Percentiles rank a stretch among this genome's conserved stretches.
Conservation (phyloP, 2,113 vertebrate species). For the Dicaeum eximium region DNA sequence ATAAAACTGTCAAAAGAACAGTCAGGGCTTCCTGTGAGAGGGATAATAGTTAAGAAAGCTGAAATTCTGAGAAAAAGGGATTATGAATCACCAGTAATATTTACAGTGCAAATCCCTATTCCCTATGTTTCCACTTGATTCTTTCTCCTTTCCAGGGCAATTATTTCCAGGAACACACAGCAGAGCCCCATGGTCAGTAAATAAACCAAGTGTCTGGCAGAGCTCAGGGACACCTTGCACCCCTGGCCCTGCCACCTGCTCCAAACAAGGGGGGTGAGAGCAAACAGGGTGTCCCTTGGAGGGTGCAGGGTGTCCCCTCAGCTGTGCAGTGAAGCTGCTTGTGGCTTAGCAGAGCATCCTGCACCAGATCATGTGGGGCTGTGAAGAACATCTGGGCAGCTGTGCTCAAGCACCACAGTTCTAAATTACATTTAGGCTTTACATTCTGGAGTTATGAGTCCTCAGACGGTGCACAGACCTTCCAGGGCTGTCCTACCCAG, state of each 20-base stretch:
- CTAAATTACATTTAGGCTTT: background rate
- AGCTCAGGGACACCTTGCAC: background rate
- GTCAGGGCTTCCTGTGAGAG: background rate
- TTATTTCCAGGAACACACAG: background rate
- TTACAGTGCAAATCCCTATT: background rate
- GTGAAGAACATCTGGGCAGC: background rate
- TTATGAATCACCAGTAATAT: slow-evolving; percentile 46
- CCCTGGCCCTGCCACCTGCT: background rate
- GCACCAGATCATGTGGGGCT: background rate
- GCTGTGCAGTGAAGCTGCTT: background rate
- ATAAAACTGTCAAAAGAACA: slow-evolving; percentile 49
- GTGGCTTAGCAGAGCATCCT: background rate
- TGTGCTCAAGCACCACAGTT: background rate
- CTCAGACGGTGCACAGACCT: background rate
- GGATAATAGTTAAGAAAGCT: slow-evolving; percentile 51
- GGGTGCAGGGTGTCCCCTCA: background rate
- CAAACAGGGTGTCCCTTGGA: background rate
- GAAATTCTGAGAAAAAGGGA: slow-evolving; percentile 25
- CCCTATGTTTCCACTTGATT: background rate
- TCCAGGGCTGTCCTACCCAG: background rate
- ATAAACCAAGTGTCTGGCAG: background rate
- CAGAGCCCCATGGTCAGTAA: background rate
- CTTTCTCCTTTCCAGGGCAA: background rate
- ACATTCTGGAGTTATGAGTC: background rate
- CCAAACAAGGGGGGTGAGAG: background rate